Evolutionary conservation across 1,140 invertebrate genomes (phyloP).

Genomic region (Lycorma delicatula): DNA sequence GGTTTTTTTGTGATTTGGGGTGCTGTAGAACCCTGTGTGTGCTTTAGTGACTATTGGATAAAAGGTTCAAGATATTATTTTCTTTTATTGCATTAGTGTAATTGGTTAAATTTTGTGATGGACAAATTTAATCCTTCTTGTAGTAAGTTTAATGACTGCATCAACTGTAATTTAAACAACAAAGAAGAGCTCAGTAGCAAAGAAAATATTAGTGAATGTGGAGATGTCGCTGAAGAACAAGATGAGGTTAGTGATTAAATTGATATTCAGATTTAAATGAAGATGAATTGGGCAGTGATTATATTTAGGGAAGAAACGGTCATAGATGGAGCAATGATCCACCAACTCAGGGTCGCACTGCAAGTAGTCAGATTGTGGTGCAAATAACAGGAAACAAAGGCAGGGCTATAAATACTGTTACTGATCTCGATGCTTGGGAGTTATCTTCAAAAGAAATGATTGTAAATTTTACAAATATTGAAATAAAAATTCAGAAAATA

Average conservation of each 20-base stretch:
- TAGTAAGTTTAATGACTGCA: not conserved
- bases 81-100: not conserved
- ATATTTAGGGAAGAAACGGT: not conserved
- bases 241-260: not conserved
- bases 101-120: not conserved
- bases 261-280: not conserved
- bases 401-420: too few relatives aligned
- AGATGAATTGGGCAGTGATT: not conserved
- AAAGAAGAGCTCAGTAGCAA: not conserved
- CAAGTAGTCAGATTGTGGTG: too few relatives aligned
- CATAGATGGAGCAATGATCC: not conserved
- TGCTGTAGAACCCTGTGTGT: not conserved
- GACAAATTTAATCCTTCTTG: not conserved
- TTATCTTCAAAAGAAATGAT: too few relatives aligned
- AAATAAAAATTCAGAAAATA: too few relatives aligned
- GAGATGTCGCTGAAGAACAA: not conserved
- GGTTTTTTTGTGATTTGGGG: not conserved
- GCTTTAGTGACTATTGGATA: not conserved
- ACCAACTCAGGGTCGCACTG: not conserved
- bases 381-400: too few relatives aligned
- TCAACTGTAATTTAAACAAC: not conserved
- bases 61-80: not conserved
- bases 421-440: too few relatives aligned
- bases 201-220: not conserved
- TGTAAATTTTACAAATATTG: too few relatives aligned